Evolutionary conservation across 2,888 invertebrate species (phyloP).

Genomic region (Parapristionchus giblindavisi): DNA sequence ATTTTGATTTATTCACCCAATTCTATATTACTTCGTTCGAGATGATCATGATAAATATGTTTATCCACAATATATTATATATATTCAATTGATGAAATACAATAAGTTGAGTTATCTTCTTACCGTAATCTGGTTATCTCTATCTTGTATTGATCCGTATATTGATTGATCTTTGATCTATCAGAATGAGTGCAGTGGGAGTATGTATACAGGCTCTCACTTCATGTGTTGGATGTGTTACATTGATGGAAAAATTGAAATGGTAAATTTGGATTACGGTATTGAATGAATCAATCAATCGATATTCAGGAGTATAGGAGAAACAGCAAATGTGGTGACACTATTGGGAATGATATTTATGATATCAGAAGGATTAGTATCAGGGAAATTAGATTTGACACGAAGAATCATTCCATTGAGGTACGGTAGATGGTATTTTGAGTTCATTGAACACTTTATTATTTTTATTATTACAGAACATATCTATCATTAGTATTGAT

Average conservation of each 20-base stretch:
- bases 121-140: no score
- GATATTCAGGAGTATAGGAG: conserved; percentile 27
- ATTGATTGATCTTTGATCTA: conserved; percentile 1
- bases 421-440: no score
- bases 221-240: conserved; percentile 32
- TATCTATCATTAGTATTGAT: conserved; percentile 19
- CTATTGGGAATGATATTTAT: conserved; percentile 25
- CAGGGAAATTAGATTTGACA: conserved; percentile 13
- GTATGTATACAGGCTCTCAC: conserved; percentile 17
- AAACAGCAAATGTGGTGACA: conserved; percentile 30
- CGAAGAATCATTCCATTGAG: conserved; percentile 27
- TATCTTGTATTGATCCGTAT: no score
- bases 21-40: no score
- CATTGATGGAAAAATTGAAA: conserved; percentile 33
- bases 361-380: conserved; percentile 33
- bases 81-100: no score
- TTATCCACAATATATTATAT: no score
- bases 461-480: neutral
- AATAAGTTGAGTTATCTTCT: no score
- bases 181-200: neutral
- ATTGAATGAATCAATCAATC: neutral
- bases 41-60: no score
- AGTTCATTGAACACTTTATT: neutral
- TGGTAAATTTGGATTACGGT: neutral
- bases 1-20: no score